phyloP scores from a whole-genome alignment of 1,140 invertebrate genomes.

The Drosophila carrolli region DNA sequence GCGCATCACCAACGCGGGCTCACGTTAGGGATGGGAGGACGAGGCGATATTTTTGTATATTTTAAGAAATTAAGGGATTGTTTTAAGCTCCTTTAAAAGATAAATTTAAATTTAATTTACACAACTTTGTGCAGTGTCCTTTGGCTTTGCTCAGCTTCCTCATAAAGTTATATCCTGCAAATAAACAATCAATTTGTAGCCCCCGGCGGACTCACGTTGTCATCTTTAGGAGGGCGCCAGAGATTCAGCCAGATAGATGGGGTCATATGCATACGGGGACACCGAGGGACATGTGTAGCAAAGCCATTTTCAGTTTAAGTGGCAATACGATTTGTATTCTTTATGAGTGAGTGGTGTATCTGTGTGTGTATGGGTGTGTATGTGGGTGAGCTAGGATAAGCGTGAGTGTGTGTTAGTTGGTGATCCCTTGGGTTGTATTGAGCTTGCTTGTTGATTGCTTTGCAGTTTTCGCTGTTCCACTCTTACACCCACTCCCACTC shows the following conservation, averaged over 20 bases:
- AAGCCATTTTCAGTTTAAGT: slow-evolving; percentile 79
- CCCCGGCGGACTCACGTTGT: slow-evolving; percentile 16
- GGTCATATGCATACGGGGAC: slow-evolving; percentile 33
- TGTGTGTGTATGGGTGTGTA: slow-evolving; percentile 2
- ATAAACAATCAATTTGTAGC: slow-evolving; percentile 30
- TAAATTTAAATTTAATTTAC: too few relatives aligned
- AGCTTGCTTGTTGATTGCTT: slow-evolving; percentile 80
- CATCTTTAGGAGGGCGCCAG: slow-evolving; percentile 16
- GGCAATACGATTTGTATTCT: slow-evolving; percentile 81
- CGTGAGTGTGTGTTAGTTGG: slow-evolving; percentile 56
- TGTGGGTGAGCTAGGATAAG: slow-evolving; percentile 5
- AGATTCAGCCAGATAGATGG: slow-evolving; percentile 2
- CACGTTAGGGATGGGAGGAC: slow-evolving; percentile 5
- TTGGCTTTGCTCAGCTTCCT: neutral
- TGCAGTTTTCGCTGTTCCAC: slow-evolving; percentile 51
- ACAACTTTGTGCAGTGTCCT: too few relatives aligned
- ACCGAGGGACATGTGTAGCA: slow-evolving; percentile 61
- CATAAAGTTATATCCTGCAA: slow-evolving; percentile 26
- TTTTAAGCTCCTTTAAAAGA: too few relatives aligned
- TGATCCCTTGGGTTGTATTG: slow-evolving; percentile 70
- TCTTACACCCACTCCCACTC: slow-evolving; percentile 5
- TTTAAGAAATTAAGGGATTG: too few relatives aligned
- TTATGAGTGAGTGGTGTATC: slow-evolving; percentile 49
- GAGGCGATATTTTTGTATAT: neutral
- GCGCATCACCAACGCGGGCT: slow-evolving; percentile 25